phyloP scores from a whole-genome alignment of 2,797 vertebrate genomes.

The Etheostoma perlongum region DNA sequence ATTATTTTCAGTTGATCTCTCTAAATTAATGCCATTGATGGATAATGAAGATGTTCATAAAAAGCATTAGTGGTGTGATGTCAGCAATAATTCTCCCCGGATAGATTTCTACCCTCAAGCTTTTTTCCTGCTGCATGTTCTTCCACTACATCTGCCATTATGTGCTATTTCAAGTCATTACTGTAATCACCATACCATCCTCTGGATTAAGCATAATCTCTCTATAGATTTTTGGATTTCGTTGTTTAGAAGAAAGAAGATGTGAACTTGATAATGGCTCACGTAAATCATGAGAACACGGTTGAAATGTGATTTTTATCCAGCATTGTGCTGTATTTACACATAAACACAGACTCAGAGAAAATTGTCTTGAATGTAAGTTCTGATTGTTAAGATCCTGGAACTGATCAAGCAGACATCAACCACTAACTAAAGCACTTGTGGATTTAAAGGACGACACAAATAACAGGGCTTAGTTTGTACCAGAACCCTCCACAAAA shows the following conservation, averaged over 20 bases:
- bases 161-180: slow-evolving; percentile 76
- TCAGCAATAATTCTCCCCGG: slow-evolving; percentile 59
- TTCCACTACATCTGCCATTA: slow-evolving; percentile 74
- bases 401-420: slow-evolving; percentile 28
- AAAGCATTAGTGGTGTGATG: slow-evolving; percentile 68
- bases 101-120: slow-evolving; percentile 62
- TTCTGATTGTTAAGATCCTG: slow-evolving; percentile 28
- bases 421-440: not conserved
- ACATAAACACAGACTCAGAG: slow-evolving; percentile 35
- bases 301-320: slow-evolving; percentile 49
- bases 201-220: slow-evolving; percentile 76
- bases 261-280: slow-evolving; percentile 70
- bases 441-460: slow-evolving; percentile 8
- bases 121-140: slow-evolving; percentile 70
- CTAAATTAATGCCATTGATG: slow-evolving; percentile 24
- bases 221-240: slow-evolving; percentile 75
- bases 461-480: not conserved
- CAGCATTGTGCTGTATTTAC: slow-evolving; percentile 20
- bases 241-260: slow-evolving; percentile 76
- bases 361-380: slow-evolving; percentile 40
- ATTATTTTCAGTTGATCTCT: slow-evolving; percentile 38
- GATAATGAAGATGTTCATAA: slow-evolving; percentile 68
- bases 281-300: slow-evolving; percentile 50
- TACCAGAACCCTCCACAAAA: not conserved
- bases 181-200: slow-evolving; percentile 75